phyloP scores from a whole-genome alignment of 2,888 invertebrate genomes.

The Drosophila imparisetae region DNA sequence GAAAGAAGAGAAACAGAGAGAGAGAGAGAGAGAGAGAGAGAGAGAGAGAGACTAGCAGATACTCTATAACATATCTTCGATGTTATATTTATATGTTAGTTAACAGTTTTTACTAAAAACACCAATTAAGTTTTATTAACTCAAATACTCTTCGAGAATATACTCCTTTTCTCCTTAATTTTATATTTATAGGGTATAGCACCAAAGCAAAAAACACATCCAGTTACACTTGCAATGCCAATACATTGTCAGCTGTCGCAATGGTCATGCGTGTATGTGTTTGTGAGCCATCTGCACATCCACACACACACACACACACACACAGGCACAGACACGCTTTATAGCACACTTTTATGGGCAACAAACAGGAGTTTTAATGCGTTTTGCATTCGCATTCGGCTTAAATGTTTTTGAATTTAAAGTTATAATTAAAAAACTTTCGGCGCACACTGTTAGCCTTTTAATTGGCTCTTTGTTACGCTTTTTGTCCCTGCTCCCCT shows the following conservation, averaged over 20 bases:
- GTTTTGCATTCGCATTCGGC: constrained; percentile 58
- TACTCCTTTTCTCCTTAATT: background rate
- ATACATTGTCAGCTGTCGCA: constrained; percentile 40
- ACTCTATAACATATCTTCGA: background rate
- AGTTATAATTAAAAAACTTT: constrained; percentile 78
- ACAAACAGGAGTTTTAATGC: constrained; percentile 71
- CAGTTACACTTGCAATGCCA: constrained; percentile 27
- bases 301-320: background rate
- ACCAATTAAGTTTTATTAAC: background rate
- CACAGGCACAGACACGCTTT: constrained; percentile 34
- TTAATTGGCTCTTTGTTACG: constrained; percentile 74
- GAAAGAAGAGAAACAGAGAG: background rate
- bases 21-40: background rate
- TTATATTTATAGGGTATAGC: constrained; percentile 12
- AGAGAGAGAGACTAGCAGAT: background rate
- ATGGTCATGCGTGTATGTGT: constrained; percentile 36
- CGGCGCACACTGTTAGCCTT: constrained; percentile 70
- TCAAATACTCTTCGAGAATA: too few species aligned
- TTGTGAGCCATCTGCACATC: background rate
- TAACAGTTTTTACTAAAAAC: background rate
- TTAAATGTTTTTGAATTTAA: constrained; percentile 75
- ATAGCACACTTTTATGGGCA: constrained; percentile 72
- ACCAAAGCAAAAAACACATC: background rate
- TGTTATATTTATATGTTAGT: background rate
- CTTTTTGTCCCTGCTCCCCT: constrained; percentile 5